These are phyloP conservation scores for Aplochiton taeniatus DNA, from an alignment of 2,797 vertebrate species.

Conservation along the genomic window DNA sequence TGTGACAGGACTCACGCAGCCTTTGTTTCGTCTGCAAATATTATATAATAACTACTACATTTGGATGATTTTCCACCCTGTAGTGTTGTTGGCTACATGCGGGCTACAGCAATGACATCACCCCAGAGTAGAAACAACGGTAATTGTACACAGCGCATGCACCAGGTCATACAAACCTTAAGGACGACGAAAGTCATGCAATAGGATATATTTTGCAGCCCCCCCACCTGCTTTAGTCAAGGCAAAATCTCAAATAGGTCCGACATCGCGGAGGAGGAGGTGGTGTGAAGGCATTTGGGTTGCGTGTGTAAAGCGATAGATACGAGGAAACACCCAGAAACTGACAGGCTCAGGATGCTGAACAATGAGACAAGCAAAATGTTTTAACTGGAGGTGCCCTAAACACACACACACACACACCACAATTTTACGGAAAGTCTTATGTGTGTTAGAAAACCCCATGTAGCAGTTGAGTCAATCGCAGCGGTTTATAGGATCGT, in stretches of 20 bases:
- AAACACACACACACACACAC: conserved; percentile 19
- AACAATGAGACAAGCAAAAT: conserved; percentile 8
- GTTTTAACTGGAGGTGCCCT: conserved; percentile 13
- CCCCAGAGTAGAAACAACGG: conserved; percentile 48
- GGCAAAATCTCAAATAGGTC: conserved; percentile 16
- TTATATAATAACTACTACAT: conserved; percentile 77
- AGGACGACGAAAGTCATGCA: conserved; percentile 42
- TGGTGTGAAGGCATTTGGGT: conserved; percentile 30
- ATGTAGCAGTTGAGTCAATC: no score
- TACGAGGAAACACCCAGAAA: conserved; percentile 65
- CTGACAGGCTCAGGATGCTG: conserved; percentile 23
- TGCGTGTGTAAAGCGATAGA: conserved; percentile 8
- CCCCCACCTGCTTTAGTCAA: conserved; percentile 48
- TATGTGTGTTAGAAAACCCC: no score
- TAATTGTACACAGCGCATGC: conserved; percentile 44
- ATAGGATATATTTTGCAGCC: conserved; percentile 18
- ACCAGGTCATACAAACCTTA: conserved; percentile 39
- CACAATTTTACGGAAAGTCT: background rate
- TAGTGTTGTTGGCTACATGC: conserved; percentile 54
- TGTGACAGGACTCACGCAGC: conserved; percentile 27
- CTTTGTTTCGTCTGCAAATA: conserved; percentile 54
- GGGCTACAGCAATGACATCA: conserved; percentile 79
- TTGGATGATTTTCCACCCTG: conserved; percentile 50
- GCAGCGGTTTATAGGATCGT: no score
- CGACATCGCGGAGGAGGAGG: conserved; percentile 30